Evolutionary conservation across 2,797 vertebrate species (phyloP), one percentile per base, ranked within the genome.

Genomic region (Sylvilagus floridanus): DNA sequence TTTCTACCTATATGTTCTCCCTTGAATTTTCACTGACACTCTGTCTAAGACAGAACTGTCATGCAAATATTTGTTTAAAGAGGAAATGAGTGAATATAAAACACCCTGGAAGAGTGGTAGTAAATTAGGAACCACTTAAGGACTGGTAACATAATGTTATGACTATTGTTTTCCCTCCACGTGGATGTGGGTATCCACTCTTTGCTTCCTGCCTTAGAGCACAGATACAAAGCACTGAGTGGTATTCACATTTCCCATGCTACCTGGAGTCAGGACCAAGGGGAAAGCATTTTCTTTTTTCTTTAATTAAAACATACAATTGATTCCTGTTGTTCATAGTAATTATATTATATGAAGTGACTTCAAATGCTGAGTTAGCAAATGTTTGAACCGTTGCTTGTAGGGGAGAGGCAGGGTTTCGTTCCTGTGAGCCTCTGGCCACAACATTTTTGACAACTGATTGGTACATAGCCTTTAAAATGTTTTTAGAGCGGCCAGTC

Each of bases 291-390:
- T 12, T 47, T 82, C 22, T 90, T 76, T 82, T 71, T 60, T 30
- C 42, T 94, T 37, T 77, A 60, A 30, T 90, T 78, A 87, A 87
- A 92, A 32, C 62, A 47, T 37, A 62, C 12, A 35, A 0, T n/a
- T 47, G 32, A 72, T 84, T 75, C 10, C 69, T 5, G 21, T 78
- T 60, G 54, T 85, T 79, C 76, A 13, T 19, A 4, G 22, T 84
- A 62, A 35, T 73, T 63, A 68, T 63, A 26, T 90, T 84, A 24
- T 69, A 2, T 63, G 62, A 77, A 66, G 52, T 54, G 35, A 47
- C 35, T 22, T 9, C n/a, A 35, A 85, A 82, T 83, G 35, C 50
- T 76, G 54, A 89, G 47, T 93, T 62, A 91, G 87, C 37, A 54
- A 71, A 73, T 68, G 54, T 30, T 57, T 32, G 16, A 88, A 84